Conservation (phyloP, 2,113 vertebrate genomes). For the Columba janthina region DNA sequence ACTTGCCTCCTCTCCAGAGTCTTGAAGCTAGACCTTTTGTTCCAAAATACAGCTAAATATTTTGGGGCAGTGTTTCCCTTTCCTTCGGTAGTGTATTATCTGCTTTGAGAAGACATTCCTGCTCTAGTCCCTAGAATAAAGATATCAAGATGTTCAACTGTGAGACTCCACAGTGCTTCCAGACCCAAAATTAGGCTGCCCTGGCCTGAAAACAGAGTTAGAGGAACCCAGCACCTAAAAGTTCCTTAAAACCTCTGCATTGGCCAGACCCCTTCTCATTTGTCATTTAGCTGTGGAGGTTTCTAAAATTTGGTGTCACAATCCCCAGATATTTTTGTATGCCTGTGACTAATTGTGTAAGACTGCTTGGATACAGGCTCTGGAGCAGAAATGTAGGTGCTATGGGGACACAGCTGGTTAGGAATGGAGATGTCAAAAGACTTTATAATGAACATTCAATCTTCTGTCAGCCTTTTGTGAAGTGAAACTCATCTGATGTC, state of each 20-base stretch:
- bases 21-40: not conserved
- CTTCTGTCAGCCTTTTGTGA: not conserved
- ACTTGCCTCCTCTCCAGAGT: not conserved
- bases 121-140: too few relatives aligned
- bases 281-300: not conserved
- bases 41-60: not conserved
- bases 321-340: not conserved
- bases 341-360: not conserved
- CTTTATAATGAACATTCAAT: not conserved
- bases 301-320: not conserved
- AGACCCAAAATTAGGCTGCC: not conserved
- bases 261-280: not conserved
- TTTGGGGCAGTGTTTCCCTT: not conserved
- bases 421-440: not conserved
- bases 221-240: not conserved
- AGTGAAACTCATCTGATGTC: not conserved
- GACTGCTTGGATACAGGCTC: not conserved
- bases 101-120: not conserved
- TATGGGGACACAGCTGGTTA: not conserved
- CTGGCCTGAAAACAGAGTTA: not conserved
- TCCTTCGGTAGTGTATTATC: accelerated
- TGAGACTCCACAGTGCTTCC: not conserved
- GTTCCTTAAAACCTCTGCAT: not conserved
- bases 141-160: not conserved
- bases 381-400: not conserved